Percentiles rank a stretch among this genome's conserved stretches.
These are phyloP conservation scores for Antidorcas marsupialis DNA, from an alignment of 2,113 vertebrate genomes.

Conservation along the genomic window DNA sequence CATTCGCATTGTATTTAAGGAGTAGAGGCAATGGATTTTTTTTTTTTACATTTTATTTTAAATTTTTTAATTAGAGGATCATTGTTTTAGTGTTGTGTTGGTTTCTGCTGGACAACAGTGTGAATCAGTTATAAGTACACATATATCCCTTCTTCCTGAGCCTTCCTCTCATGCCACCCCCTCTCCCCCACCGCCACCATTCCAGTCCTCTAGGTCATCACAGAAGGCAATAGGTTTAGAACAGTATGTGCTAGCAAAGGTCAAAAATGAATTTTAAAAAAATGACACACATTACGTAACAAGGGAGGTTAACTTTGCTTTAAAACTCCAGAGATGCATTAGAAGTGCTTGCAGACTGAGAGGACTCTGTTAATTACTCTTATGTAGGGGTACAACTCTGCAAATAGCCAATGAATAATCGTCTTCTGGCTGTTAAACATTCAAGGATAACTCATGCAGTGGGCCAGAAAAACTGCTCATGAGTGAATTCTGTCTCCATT, in stretches of 20 bases:
- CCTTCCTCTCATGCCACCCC: neutral
- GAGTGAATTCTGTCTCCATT: neutral
- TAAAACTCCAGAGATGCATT: neutral
- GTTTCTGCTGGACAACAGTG: neutral
- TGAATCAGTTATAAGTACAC: neutral
- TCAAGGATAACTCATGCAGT: neutral
- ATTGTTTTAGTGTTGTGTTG: neutral
- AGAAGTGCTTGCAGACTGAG: neutral
- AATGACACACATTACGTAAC: neutral
- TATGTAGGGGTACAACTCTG: neutral
- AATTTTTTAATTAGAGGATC: neutral
- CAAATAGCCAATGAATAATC: neutral
- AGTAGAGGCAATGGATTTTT: neutral
- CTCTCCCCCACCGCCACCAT: rapidly evolving
- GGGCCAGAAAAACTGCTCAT: neutral
- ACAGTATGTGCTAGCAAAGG: neutral
- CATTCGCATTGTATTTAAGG: neutral
- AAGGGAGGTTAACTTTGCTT: neutral
- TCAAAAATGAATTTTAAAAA: neutral
- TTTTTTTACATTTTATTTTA: neutral
- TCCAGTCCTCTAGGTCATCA: neutral
- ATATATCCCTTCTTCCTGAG: neutral
- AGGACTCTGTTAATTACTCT: neutral
- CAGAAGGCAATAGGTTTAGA: neutral
- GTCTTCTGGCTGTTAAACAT: neutral